Percentiles rank a stretch among this genome's conserved stretches.
Conservation (phyloP, 2,888 invertebrate genomes). For the Metellina segmentata region DNA sequence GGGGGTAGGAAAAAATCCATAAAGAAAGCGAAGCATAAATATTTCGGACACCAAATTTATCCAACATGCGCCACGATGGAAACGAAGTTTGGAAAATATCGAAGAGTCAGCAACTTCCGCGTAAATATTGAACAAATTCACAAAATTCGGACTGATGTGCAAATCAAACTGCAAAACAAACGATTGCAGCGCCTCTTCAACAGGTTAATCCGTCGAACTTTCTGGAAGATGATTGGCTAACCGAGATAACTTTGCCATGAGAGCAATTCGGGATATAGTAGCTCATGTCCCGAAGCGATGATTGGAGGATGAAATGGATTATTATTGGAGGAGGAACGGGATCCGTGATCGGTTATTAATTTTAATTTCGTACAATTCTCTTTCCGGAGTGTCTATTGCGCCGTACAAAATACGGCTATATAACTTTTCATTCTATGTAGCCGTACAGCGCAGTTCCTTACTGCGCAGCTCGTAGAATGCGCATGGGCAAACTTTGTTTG, state of each 20-base stretch:
- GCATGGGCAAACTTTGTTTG: too few species aligned
- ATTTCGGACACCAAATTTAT: background rate
- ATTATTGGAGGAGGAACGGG: background rate
- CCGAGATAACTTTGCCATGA: constrained; percentile 11
- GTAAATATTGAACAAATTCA: constrained; percentile 33
- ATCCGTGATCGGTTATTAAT: too few species aligned
- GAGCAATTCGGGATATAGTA: background rate
- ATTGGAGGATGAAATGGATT: constrained; percentile 10
- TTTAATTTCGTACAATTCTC: too few species aligned
- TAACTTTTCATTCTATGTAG: too few species aligned
- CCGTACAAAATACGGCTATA: too few species aligned
- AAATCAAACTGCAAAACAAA: constrained; percentile 70
- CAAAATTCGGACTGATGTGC: constrained; percentile 48
- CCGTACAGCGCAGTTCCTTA: too few species aligned
- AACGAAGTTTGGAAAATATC: background rate
- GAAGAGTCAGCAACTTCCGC: constrained; percentile 30
- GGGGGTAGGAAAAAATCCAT: background rate
- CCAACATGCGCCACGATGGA: background rate
- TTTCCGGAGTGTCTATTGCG: too few species aligned
- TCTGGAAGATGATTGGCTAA: constrained; percentile 65
- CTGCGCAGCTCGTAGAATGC: too few species aligned
- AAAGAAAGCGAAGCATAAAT: background rate
- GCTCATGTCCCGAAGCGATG: constrained; percentile 11
- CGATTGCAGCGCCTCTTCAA: constrained; percentile 65
- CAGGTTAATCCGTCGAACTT: constrained; percentile 57